These are phyloP conservation scores for Peribatodes rhomboidaria DNA, from an alignment of 2,888 invertebrate species.

Conservation along the genomic window DNA sequence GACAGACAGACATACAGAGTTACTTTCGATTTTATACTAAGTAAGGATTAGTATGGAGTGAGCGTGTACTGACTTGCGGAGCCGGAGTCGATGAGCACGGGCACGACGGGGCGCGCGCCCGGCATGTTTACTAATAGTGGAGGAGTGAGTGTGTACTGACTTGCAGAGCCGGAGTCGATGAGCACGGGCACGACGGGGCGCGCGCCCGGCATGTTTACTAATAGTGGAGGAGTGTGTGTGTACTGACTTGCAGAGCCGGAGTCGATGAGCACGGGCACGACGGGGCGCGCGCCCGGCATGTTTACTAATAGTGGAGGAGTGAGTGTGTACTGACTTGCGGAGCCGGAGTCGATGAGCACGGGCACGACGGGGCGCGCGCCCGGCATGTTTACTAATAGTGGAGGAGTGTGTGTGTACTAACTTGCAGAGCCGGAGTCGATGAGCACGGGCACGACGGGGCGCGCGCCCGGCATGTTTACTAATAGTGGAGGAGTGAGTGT, in stretches of 20 bases:
- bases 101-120: conserved; percentile 49
- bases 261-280: conserved; percentile 94
- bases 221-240: not conserved
- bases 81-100: too few relatives aligned
- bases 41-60: too few relatives aligned
- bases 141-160: not conserved
- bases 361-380: too few relatives aligned
- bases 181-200: too few relatives aligned
- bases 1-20: too few relatives aligned
- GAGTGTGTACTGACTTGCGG: not conserved
- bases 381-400: not conserved
- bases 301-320: conserved; percentile 81
- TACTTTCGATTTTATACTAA: too few relatives aligned
- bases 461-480: conserved; percentile 78
- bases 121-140: conserved; percentile 91
- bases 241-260: conserved; percentile 94
- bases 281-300: conserved; percentile 90
- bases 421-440: conserved; percentile 96
- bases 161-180: not conserved
- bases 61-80: too few relatives aligned
- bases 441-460: conserved; percentile 91
- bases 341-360: not conserved
- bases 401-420: conserved; percentile 71
- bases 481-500: too few relatives aligned
- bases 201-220: not conserved